Base-by-base conservation (phyloP, 2,113 vertebrate genomes). In the Oryzias woworae region DNA sequence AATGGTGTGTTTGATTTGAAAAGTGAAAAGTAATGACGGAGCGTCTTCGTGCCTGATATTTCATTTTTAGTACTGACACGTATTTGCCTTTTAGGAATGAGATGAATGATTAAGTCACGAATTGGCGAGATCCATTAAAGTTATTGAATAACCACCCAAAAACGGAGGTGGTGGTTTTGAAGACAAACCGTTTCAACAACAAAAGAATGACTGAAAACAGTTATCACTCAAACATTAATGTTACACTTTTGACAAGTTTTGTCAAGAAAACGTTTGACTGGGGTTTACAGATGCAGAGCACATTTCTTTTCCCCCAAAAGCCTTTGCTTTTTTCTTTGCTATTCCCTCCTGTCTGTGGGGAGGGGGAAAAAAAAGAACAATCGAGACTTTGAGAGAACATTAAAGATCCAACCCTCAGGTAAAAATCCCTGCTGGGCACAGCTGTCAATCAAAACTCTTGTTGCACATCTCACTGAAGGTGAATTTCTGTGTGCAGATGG, bases 371-470 rank as follows among this genome's bases (percentile, higher is more conserved):
- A 47, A 77, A 82, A 70, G 36, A 82, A 75, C 70, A 66, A 69
- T 78, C 75, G 61, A 60, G 71, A 75, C 67, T 72, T 20, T 67
- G 73, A 76, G 73, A 81, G 71, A 75, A 82, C 78, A 82, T 77
- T 75, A 83, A 80, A 80, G 70, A 82, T 67, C 73, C 73, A 81
- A 48, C 71, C 84, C 74, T 50, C 43, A 76, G 80, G 78, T 36
- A 62, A 69, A 69, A 77, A 72, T 74, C 69, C 84, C 81, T 78
- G 79, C 81, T 82, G 81, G 70, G 65, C 54, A 26, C 41, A 66
- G 57, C 73, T 83, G 85, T 80, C 85, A 85, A 52, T 87, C 84
- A 82, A 66, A 68, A 23, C 23, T 67, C 73, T 53, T 65, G 56
- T 52, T 43, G 59, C 15, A 16, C 66, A 43, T 18, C 50, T 62